Percentiles rank a stretch among this genome's conserved stretches.
These are phyloP conservation scores for Chironomus striatipennis DNA, from an alignment of 1,140 invertebrate genomes.

Conservation along the genomic window DNA sequence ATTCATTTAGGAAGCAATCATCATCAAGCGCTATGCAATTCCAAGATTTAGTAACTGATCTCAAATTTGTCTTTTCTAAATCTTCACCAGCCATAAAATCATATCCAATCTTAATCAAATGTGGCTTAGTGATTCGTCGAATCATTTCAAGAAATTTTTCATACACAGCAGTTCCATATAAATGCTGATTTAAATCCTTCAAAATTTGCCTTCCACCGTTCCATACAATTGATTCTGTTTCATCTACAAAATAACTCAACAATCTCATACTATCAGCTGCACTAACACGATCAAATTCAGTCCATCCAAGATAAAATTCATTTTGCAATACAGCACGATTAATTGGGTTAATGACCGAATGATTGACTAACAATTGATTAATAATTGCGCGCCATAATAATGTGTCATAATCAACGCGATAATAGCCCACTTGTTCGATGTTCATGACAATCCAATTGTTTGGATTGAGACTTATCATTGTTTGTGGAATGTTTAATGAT, in stretches of 20 bases:
- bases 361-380: slow-evolving; percentile 38
- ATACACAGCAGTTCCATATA: not conserved
- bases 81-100: not conserved
- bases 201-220: not conserved
- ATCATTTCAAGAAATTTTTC: not conserved
- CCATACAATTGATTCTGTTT: not conserved
- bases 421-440: slow-evolving; percentile 40
- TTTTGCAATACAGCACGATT: slow-evolving; percentile 55
- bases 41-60: not conserved
- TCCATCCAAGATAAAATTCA: slow-evolving; percentile 33
- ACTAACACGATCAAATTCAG: not conserved
- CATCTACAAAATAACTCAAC: not conserved
- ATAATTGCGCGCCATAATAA: slow-evolving; percentile 45
- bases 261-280: not conserved
- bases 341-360: slow-evolving; percentile 43
- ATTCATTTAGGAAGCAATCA: not conserved
- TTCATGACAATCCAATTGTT: slow-evolving; percentile 29
- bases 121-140: not conserved
- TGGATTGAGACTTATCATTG: slow-evolving; percentile 30
- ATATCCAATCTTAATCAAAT: not conserved
- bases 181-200: not conserved
- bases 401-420: slow-evolving; percentile 54
- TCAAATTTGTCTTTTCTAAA: not conserved
- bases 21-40: not conserved
- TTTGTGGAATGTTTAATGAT: slow-evolving; percentile 27